These are phyloP conservation scores for Plectrocnemia conspersa DNA, from an alignment of 1,140 invertebrate genomes.

Conservation along the genomic window DNA sequence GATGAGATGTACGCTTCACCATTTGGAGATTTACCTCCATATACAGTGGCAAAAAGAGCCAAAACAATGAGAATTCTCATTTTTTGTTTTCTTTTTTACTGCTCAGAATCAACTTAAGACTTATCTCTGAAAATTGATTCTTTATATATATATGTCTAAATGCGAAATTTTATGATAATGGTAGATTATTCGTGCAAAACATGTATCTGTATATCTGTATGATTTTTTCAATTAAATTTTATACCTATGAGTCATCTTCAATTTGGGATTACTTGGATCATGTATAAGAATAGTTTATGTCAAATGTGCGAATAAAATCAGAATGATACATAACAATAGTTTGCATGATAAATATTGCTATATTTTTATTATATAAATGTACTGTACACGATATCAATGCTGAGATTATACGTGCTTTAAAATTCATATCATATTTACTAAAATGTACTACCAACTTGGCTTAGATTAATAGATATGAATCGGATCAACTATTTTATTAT, in stretches of 20 bases:
- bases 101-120: neutral
- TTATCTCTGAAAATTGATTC: neutral
- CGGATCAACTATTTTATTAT: no score
- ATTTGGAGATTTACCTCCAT: neutral
- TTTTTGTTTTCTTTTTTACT: neutral
- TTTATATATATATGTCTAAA: neutral
- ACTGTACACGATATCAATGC: no score
- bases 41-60: neutral
- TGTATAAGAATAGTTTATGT: no score
- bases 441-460: no score
- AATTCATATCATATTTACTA: no score
- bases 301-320: no score
- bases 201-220: neutral
- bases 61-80: conserved; percentile 8
- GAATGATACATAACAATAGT: no score
- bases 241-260: conserved; percentile 3
- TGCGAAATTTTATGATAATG: neutral
- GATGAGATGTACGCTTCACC: neutral
- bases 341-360: no score
- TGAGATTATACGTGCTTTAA: no score
- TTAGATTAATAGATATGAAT: no score
- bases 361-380: no score
- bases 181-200: neutral
- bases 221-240: neutral
- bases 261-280: neutral